Conservation (phyloP, 2,888 invertebrate species). For the Drosophila pseudotakahashii region DNA sequence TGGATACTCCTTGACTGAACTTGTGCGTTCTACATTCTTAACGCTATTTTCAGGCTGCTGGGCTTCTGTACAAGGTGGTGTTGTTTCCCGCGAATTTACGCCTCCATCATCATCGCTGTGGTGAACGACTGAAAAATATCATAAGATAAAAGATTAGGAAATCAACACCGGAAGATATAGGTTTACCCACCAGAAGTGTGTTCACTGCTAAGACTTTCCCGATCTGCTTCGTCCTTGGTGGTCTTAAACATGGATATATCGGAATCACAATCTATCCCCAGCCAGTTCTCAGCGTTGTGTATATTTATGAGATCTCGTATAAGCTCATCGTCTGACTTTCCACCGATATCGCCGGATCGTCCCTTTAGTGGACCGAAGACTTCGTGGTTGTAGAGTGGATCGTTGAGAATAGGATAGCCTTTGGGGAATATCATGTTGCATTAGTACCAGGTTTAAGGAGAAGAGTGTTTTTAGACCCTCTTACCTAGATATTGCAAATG, state of each 20-base stretch:
- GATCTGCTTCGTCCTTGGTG: constrained; percentile 87
- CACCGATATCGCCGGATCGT: constrained; percentile 93
- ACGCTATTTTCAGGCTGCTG: constrained; percentile 77
- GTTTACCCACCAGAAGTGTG: constrained; percentile 63
- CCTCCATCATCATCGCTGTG: constrained; percentile 88
- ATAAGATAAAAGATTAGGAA: background rate
- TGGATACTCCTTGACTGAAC: constrained; percentile 28
- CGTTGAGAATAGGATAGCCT: constrained; percentile 94
- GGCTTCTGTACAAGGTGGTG: constrained; percentile 88
- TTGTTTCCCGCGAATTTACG: constrained; percentile 89
- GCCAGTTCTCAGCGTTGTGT: constrained; percentile 97
- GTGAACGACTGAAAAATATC: constrained; percentile 52
- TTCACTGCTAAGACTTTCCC: constrained; percentile 70
- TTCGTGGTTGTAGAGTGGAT: constrained; percentile 97
- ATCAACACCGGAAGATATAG: background rate
- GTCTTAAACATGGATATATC: constrained; percentile 92
- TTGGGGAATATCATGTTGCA: background rate
- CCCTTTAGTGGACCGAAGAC: constrained; percentile 97
- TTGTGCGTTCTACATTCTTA: constrained; percentile 39
- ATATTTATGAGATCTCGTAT: constrained; percentile 95
- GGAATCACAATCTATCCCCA: constrained; percentile 95
- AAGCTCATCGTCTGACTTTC: constrained; percentile 94
- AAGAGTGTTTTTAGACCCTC: background rate
- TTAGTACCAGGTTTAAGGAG: background rate
- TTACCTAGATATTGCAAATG: constrained; percentile 97